These are phyloP conservation scores for Pangasius macronema DNA, from an alignment of 2,797 vertebrate genomes.

Conservation along the genomic window DNA sequence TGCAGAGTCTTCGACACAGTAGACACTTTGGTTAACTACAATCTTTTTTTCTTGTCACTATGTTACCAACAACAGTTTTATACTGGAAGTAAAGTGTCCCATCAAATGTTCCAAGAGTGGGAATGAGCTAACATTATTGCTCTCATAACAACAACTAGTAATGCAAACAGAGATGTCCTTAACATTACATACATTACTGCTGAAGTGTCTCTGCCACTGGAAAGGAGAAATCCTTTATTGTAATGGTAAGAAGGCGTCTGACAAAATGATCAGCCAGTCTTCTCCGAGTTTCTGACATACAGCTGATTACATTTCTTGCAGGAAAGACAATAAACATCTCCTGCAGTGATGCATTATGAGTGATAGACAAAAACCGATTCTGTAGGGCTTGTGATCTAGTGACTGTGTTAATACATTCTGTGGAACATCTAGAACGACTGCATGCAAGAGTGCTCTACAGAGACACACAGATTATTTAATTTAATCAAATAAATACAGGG, in stretches of 20 bases:
- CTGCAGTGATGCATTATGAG: conserved; percentile 5
- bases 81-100: too few relatives aligned
- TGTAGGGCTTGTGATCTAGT: neutral
- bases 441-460: neutral
- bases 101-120: neutral
- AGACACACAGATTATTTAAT: neutral
- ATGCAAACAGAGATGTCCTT: neutral
- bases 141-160: neutral
- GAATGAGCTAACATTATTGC: neutral
- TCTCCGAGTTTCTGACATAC: neutral
- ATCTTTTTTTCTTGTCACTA: too few relatives aligned
- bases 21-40: too few relatives aligned
- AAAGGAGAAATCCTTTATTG: neutral
- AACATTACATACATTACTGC: neutral
- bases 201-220: neutral
- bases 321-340: neutral
- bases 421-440: neutral
- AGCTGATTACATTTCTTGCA: neutral
- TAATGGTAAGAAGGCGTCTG: neutral
- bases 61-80: too few relatives aligned
- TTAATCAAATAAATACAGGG: neutral
- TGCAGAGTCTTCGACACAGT: neutral
- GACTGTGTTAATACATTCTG: neutral
- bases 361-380: neutral
- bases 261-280: neutral